A percentile compares a stretch with the other conserved stretches of the same genome.
phyloP scores from a whole-genome alignment of 1,140 invertebrate species.

The Chionoecetes opilio region DNA sequence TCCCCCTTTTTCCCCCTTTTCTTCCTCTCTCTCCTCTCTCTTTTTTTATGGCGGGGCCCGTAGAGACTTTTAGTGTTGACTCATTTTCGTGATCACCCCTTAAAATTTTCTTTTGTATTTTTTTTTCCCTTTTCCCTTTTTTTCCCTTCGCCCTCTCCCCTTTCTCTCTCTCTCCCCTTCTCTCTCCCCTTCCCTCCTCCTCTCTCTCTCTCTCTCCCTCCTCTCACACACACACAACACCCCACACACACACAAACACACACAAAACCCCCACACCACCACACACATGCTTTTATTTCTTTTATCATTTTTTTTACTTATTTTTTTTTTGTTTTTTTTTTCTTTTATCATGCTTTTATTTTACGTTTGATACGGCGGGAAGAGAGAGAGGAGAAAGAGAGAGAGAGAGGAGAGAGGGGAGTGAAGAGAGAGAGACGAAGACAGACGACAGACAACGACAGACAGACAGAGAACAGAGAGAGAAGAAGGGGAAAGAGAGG shows the following conservation, averaged over 20 bases:
- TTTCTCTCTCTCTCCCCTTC: not conserved
- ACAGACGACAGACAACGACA: too few species aligned
- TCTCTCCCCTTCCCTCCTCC: not conserved
- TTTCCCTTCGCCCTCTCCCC: not conserved
- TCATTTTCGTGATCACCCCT: too few species aligned
- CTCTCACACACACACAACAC: not conserved
- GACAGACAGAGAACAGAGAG: too few species aligned
- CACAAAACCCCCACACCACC: not conserved
- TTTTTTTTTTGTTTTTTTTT: not conserved
- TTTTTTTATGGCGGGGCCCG: not conserved
- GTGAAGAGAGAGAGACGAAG: too few species aligned
- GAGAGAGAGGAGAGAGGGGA: too few species aligned
- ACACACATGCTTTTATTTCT: not conserved
- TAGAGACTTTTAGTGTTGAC: not conserved
- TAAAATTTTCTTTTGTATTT: too few species aligned
- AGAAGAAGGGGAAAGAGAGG: too few species aligned
- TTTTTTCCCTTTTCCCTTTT: too few species aligned
- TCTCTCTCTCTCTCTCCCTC: not conserved
- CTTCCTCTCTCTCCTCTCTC: conserved; percentile 25
- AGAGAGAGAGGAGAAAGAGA: too few species aligned
- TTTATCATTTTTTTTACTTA: not conserved
- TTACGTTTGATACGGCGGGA: not conserved
- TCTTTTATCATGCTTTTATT: not conserved
- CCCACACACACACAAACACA: not conserved
- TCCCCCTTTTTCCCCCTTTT: not conserved